A percentile compares a stretch with the other conserved stretches of the same genome.
These are phyloP conservation scores for Pollenia griseotomentosa DNA, from an alignment of 2,888 invertebrate species.

Conservation along the genomic window DNA sequence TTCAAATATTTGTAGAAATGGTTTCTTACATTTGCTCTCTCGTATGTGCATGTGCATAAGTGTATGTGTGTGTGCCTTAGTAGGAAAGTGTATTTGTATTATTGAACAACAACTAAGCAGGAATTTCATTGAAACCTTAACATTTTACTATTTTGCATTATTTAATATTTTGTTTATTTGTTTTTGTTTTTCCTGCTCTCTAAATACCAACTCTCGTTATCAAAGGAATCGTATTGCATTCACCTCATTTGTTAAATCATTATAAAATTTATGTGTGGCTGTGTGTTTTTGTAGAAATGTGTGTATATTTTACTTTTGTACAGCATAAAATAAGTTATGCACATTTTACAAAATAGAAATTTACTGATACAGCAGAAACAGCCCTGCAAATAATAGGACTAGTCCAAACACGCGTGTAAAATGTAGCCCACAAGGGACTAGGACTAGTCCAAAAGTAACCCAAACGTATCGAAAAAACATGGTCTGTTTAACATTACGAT, in stretches of 20 bases:
- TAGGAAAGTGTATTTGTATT: no score
- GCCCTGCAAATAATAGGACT: no score
- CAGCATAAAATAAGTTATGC: constrained; percentile 46
- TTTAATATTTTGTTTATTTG: constrained; percentile 37
- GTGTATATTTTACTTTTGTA: constrained; percentile 11
- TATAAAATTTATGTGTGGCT: constrained; percentile 37
- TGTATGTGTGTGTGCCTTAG: not conserved
- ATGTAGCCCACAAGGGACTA: no score
- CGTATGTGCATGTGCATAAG: not conserved
- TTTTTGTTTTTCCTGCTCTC: constrained; percentile 37
- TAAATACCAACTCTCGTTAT: constrained; percentile 45
- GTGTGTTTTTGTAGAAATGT: constrained; percentile 6
- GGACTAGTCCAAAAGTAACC: no score
- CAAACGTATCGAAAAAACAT: no score
- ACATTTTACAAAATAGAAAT: constrained; percentile 51
- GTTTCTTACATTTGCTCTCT: not conserved
- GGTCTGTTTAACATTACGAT: no score
- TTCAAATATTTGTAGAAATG: not conserved
- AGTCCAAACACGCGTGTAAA: no score
- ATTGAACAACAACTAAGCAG: not conserved
- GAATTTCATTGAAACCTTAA: constrained; percentile 40
- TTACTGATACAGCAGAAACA: constrained; percentile 51
- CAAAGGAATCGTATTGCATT: constrained; percentile 58
- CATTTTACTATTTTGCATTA: constrained; percentile 47
- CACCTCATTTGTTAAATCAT: constrained; percentile 66